Conservation (phyloP, 2,797 vertebrate species). For the Girardinus metallicus region DNA sequence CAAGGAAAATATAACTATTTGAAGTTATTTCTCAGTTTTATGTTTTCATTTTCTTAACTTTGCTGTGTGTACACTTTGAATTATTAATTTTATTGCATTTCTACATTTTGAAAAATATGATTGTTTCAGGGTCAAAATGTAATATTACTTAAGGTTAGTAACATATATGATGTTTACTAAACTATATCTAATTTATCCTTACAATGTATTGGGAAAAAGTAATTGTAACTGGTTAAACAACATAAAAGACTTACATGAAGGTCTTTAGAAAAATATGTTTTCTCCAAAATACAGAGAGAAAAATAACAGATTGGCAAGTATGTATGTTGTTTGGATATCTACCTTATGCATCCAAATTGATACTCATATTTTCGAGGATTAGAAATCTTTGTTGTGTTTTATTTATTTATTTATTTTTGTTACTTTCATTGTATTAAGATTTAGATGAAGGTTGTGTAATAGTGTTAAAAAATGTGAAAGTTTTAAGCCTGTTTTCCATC, state of each 20-base stretch:
- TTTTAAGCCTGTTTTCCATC: neutral
- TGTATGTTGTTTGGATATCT: too few relatives aligned
- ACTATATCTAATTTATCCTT: neutral
- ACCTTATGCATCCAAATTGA: neutral
- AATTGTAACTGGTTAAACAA: neutral
- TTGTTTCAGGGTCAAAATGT: neutral
- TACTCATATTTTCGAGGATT: neutral
- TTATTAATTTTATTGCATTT: neutral
- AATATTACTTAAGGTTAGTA: neutral
- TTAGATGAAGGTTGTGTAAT: neutral
- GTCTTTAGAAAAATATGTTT: neutral
- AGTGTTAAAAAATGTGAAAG: neutral
- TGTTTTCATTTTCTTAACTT: neutral
- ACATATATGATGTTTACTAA: neutral
- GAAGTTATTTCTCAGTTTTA: neutral
- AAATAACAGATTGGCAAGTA: neutral
- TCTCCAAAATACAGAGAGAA: neutral
- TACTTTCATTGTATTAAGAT: neutral
- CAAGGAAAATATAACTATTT: neutral
- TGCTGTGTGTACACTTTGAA: neutral
- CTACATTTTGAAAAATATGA: neutral
- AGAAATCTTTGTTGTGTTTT: neutral
- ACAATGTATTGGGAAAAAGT: neutral
- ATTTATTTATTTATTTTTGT: too few relatives aligned
- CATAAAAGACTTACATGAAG: neutral